phyloP scores from a whole-genome alignment of 1,140 invertebrate genomes.

The Coelopa frigida region DNA sequence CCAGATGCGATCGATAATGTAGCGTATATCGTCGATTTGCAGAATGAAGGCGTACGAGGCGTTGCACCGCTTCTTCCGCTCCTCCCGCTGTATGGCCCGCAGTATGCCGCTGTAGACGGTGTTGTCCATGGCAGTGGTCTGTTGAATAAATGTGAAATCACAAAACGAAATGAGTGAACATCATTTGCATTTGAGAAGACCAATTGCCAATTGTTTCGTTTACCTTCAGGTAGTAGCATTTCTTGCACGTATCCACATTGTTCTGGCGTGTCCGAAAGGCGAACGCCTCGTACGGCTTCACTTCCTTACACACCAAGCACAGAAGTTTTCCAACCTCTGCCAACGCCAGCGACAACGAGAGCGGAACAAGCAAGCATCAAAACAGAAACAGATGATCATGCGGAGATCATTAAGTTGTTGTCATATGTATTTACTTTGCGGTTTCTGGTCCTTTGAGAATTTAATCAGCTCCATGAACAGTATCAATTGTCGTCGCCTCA shows the following conservation, averaged over 20 bases:
- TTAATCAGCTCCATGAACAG: slow-evolving; percentile 39
- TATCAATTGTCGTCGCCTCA: slow-evolving; percentile 34
- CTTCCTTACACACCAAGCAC: slow-evolving; percentile 40
- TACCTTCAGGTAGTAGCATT: slow-evolving; percentile 38
- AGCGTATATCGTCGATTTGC: slow-evolving; percentile 51
- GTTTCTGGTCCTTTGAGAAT: slow-evolving; percentile 14
- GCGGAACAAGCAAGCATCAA: not conserved
- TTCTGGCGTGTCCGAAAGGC: slow-evolving; percentile 35
- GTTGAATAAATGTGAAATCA: not conserved
- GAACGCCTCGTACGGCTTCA: slow-evolving; percentile 30
- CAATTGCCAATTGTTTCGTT: not conserved
- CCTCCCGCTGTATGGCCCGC: slow-evolving; percentile 50
- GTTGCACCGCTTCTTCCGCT: slow-evolving; percentile 45
- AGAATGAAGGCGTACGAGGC: slow-evolving; percentile 51
- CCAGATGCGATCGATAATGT: slow-evolving; percentile 57
- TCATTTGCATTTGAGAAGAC: not conserved
- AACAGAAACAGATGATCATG: not conserved
- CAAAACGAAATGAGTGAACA: not conserved
- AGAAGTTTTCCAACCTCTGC: slow-evolving; percentile 22
- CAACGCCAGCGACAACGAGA: slow-evolving; percentile 1
- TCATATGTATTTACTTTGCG: slow-evolving; percentile 3
- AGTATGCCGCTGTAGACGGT: slow-evolving; percentile 49
- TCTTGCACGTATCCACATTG: slow-evolving; percentile 39
- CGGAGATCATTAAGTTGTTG: not conserved
- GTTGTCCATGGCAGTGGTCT: slow-evolving; percentile 29